Base-by-base conservation (phyloP, 37 sponge, comb jelly and placozoan species). In the Aphrocallistes beatrix region DNA sequence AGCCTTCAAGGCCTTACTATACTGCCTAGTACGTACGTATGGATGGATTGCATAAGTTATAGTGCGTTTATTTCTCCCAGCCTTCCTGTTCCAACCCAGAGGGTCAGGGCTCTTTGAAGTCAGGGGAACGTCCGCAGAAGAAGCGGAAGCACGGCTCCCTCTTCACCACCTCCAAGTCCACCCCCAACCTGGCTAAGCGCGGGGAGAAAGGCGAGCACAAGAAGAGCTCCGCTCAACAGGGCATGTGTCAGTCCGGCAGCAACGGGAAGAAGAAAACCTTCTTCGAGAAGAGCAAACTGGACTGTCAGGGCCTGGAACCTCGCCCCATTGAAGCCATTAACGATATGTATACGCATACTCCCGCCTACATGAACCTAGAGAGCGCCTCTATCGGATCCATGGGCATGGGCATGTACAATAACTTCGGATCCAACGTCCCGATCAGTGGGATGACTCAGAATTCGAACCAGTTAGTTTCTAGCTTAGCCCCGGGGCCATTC, bases 91-190 rank as follows among this genome's bases (percentile, higher is more conserved):
- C 10, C 75, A 28, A 60, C 21, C 21, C 21, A 13, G 75, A 60
- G 25, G 3, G 3, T 30, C 75, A 60, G 28, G n/a, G 32, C n/a
- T 60, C 75, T 13, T 30, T 60, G 28, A 60, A 60, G 34, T 60
- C 75, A 13, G 75, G 75, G n/a, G 75, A 60, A 30, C 75, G 75
- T 3, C 75, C 75, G 28, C 75, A 60, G 34, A 60, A 60, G 75
- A 60, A 60, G 75, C 8, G 75, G 75, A 60, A 60, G 34, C 75
- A 60, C 34, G 75, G 75, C 25, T 6, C 75, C 25, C n/a, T 60
- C 75, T 60, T 60, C 75, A 60, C 28, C 75, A 25, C 75, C 75
- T 60, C 75, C 34, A 60, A 60, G 75, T 60, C 75, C 34, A 60
- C 75, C n/a, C 75, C 75, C 75, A 60, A 60, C 34, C 75, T 60